Conservation (phyloP, 2,113 vertebrate genomes). For the Poecilia latipinna region DNA sequence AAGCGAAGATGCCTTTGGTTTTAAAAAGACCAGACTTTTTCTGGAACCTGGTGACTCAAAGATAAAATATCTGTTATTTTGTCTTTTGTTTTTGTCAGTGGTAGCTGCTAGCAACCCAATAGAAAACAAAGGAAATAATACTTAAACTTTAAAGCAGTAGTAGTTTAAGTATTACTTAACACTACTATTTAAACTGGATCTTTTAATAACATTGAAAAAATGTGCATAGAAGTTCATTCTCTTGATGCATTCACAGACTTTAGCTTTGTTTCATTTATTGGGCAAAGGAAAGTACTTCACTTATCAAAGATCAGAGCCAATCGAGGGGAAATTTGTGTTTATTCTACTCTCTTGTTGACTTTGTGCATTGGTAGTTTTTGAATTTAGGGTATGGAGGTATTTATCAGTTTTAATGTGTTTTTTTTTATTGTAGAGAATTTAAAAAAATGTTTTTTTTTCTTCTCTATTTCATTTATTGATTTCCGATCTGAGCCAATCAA, state of each 20-base stretch:
- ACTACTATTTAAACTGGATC: background rate
- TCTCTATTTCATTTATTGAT: background rate
- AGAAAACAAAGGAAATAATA: background rate
- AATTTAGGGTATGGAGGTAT: background rate
- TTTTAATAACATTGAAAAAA: background rate
- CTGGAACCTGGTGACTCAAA: background rate
- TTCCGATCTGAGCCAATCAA: background rate
- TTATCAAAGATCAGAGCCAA: background rate
- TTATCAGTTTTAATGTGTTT: background rate
- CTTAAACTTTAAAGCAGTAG: background rate
- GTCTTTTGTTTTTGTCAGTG: background rate
- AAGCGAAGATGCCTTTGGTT: conserved; percentile 33
- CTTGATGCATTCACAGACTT: background rate
- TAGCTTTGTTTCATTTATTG: background rate
- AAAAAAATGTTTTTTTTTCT: background rate
- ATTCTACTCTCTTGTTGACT: background rate
- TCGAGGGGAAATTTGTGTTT: background rate
- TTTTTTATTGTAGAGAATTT: background rate
- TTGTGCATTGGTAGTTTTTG: background rate
- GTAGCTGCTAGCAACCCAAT: background rate
- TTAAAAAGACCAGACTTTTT: background rate
- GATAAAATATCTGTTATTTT: no score
- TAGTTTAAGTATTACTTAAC: no score
- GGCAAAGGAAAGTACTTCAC: background rate
- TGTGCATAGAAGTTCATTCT: no score